phyloP scores from a whole-genome alignment of 2,888 invertebrate species.

The Germaria angustata region DNA sequence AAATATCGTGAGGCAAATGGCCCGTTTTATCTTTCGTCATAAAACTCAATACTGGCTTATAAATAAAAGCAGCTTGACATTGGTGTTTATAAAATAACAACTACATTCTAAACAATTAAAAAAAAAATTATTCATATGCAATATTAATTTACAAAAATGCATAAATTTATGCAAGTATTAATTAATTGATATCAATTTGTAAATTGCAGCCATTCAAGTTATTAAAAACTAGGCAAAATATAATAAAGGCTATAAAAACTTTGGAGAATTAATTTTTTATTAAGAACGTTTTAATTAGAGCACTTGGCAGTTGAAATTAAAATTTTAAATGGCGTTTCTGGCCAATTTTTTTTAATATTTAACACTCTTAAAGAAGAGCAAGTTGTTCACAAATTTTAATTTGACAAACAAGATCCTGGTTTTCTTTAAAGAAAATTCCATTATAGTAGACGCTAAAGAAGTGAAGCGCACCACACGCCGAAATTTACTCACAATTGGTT shows the following conservation, averaged over 20 bases:
- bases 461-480: too few species aligned
- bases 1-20: too few species aligned
- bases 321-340: not conserved
- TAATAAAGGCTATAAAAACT: not conserved
- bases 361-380: too few species aligned
- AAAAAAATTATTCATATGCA: not conserved
- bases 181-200: constrained; percentile 21
- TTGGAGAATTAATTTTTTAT: not conserved
- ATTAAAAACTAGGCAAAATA: not conserved
- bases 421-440: too few species aligned
- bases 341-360: not conserved
- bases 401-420: too few species aligned
- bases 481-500: too few species aligned
- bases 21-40: not conserved
- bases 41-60: not conserved
- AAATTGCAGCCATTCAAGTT: not conserved
- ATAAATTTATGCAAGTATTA: constrained; percentile 32
- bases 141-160: constrained; percentile 31
- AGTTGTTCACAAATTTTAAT: too few species aligned
- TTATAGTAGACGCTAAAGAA: too few species aligned
- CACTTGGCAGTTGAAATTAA: not conserved
- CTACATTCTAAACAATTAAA: constrained; percentile 20
- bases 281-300: constrained; percentile 7
- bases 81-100: constrained; percentile 40
- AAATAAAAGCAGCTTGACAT: constrained; percentile 15